phyloP scores from a whole-genome alignment of 2,888 invertebrate genomes.

The Apamea monoglypha region DNA sequence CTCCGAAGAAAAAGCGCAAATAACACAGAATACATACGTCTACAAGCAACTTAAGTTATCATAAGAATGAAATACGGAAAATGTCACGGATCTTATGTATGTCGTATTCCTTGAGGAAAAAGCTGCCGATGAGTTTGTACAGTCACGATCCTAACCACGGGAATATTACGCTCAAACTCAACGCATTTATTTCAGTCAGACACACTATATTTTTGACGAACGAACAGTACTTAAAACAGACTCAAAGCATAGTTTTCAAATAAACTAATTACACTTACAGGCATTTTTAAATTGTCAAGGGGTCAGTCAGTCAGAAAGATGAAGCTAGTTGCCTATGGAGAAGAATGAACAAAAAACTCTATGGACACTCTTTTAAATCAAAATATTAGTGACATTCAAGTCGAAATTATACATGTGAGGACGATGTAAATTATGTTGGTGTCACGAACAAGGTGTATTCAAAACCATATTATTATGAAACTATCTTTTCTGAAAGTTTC shows the following conservation, averaged over 20 bases:
- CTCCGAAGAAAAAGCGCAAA: constrained; percentile 18
- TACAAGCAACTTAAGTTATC: constrained; percentile 21
- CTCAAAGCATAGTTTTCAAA: not conserved
- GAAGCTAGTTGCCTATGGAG: not conserved
- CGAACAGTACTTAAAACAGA: not conserved
- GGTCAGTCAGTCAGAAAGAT: not conserved
- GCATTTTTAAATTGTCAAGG: not conserved
- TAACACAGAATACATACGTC: constrained; percentile 18
- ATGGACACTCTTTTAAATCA: not conserved
- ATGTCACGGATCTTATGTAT: constrained; percentile 33
- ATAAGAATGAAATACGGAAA: constrained; percentile 40
- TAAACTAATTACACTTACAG: not conserved
- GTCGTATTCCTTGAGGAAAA: constrained; percentile 23
- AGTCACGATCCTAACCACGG: not conserved
- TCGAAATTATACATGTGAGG: not conserved
- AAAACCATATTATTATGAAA: not conserved
- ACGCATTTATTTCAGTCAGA: not conserved
- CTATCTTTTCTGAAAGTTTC: not conserved
- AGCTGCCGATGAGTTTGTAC: constrained; percentile 16
- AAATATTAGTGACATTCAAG: not conserved
- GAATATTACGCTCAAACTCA: not conserved
- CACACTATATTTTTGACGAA: not conserved
- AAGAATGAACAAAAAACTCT: not conserved
- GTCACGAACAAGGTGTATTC: not conserved
- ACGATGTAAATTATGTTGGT: not conserved